Conservation (phyloP, 1,140 invertebrate genomes). For the Tetramorium alpestre region DNA sequence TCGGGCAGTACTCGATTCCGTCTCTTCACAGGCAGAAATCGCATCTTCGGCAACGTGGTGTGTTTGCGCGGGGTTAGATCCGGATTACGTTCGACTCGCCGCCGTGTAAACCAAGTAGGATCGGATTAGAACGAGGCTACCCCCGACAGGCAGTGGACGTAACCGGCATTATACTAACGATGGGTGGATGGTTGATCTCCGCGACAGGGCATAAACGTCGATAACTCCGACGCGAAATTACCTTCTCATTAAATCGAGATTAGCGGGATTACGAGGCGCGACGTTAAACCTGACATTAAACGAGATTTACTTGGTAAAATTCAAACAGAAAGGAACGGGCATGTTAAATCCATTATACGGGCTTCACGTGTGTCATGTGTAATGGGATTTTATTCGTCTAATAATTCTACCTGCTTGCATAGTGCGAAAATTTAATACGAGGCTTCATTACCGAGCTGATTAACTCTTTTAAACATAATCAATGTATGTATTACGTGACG, state of each 20-base stretch:
- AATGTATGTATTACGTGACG: not conserved
- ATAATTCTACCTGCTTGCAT: not conserved
- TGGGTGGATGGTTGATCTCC: slow-evolving; percentile 59
- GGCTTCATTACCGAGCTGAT: slow-evolving; percentile 16
- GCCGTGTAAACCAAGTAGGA: slow-evolving; percentile 68
- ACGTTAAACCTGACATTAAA: slow-evolving; percentile 15
- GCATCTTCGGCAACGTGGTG: not conserved
- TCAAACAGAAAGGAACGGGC: not conserved
- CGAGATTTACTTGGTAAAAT: slow-evolving; percentile 18
- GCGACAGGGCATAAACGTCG: slow-evolving; percentile 44
- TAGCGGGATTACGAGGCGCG: slow-evolving; percentile 38
- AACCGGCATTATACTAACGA: slow-evolving; percentile 60
- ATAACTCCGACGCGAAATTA: slow-evolving; percentile 40
- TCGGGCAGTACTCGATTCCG: slow-evolving; percentile 20
- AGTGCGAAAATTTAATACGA: not conserved
- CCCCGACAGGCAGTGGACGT: slow-evolving; percentile 55
- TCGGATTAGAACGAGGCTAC: slow-evolving; percentile 66
- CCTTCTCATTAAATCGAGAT: slow-evolving; percentile 53
- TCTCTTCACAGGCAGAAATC: slow-evolving; percentile 30
- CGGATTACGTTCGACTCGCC: slow-evolving; percentile 71
- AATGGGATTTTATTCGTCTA: slow-evolving; percentile 10
- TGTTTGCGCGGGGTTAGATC: slow-evolving; percentile 46
- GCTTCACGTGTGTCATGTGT: not conserved
- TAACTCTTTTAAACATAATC: slow-evolving; percentile 14
- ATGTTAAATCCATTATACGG: slow-evolving; percentile 12